phyloP scores from a whole-genome alignment of 2,888 invertebrate genomes.

The Seladonia tumulorum region DNA sequence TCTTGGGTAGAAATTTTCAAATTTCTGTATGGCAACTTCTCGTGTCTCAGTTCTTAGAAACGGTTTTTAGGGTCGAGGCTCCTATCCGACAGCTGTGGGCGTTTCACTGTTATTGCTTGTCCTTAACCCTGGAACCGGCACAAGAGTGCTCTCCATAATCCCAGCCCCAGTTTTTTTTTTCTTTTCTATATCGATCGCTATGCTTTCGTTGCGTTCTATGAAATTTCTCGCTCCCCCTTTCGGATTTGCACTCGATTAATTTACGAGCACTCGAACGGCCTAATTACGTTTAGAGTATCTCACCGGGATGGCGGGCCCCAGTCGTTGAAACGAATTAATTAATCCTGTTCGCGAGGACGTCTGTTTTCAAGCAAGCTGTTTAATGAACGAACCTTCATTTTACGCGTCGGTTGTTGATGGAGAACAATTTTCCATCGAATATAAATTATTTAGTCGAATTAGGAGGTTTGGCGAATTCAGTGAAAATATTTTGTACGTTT shows the following conservation, averaged over 20 bases:
- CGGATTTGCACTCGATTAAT: not conserved
- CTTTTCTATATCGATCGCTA: not conserved
- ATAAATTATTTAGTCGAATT: not conserved
- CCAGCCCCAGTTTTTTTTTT: not conserved
- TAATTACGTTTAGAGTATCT: not conserved
- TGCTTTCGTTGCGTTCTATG: not conserved
- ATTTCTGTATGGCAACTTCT: not conserved
- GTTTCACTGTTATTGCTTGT: slow-evolving; percentile 3
- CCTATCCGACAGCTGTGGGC: slow-evolving; percentile 5
- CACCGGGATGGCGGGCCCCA: not conserved
- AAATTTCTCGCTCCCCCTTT: not conserved
- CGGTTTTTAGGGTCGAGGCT: slow-evolving; percentile 8
- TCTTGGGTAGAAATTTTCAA: not conserved
- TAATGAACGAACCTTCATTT: not conserved
- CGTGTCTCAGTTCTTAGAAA: not conserved
- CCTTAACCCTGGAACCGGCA: not conserved
- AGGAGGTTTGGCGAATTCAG: not conserved
- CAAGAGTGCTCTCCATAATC: not conserved
- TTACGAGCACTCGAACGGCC: not conserved
- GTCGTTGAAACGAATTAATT: not conserved
- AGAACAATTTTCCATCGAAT: not conserved
- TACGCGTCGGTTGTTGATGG: not conserved
- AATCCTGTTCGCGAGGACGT: not conserved
- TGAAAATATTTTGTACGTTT: not conserved
- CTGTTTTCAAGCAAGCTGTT: not conserved